A percentile compares a stretch with the other conserved stretches of the same genome.
phyloP scores from a whole-genome alignment of 2,113 vertebrate species.

The Cromileptes altivelis region DNA sequence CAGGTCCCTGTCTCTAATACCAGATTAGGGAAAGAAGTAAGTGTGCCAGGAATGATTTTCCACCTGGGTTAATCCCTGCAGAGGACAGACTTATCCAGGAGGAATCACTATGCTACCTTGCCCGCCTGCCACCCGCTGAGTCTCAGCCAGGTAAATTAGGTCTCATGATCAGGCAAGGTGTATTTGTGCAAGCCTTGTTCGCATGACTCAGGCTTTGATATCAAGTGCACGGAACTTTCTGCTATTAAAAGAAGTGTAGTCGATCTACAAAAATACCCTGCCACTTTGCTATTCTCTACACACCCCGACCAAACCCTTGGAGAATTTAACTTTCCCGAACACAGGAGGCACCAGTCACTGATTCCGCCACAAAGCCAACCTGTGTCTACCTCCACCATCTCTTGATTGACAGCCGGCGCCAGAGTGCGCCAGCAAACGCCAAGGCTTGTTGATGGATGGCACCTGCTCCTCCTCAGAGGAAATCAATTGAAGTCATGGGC shows the following conservation, averaged over 20 bases:
- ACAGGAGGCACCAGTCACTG: constrained; percentile 4
- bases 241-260: neutral
- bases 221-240: neutral
- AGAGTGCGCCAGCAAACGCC: constrained; percentile 5
- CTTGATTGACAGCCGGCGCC: constrained; percentile 48
- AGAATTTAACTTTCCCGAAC: neutral
- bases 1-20: constrained; percentile 61
- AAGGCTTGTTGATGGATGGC: constrained; percentile 58
- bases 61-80: constrained; percentile 68
- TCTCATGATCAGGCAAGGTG: constrained; percentile 35
- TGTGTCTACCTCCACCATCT: constrained; percentile 13
- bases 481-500: constrained; percentile 68
- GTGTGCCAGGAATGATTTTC: constrained; percentile 63
- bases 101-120: constrained; percentile 44
- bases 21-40: constrained; percentile 65
- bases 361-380: constrained; percentile 31
- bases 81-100: constrained; percentile 61
- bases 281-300: neutral
- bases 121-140: neutral
- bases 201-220: neutral
- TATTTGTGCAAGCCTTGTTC: constrained; percentile 38
- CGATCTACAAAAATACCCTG: neutral
- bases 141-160: constrained; percentile 27
- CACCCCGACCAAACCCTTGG: neutral
- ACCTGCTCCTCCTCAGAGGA: constrained; percentile 70